These are phyloP conservation scores for Heliconius eleuchia DNA, from an alignment of 1,140 invertebrate genomes.

Conservation along the genomic window DNA sequence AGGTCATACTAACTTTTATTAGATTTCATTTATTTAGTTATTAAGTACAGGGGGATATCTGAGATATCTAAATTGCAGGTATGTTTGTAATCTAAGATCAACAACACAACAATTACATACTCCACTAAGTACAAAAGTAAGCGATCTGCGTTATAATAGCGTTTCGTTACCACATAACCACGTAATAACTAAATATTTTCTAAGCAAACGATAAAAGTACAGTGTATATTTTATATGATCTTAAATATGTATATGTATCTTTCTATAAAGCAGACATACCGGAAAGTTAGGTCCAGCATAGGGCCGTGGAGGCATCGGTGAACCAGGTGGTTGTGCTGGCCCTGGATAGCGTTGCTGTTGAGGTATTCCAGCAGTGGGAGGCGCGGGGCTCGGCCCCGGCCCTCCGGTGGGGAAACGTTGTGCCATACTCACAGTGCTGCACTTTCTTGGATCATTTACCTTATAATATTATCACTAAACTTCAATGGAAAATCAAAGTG, in stretches of 20 bases:
- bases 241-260: neutral
- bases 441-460: conserved; percentile 13
- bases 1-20: no score
- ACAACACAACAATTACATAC: no score
- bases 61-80: no score
- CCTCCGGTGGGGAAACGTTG: conserved; percentile 64
- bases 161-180: no score
- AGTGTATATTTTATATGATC: neutral
- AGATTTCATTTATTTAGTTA: no score
- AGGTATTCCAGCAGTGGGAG: conserved; percentile 54
- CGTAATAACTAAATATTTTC: no score
- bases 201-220: no score
- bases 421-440: conserved; percentile 48
- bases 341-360: conserved; percentile 65
- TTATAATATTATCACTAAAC: conserved; percentile 4
- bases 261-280: conserved; percentile 35
- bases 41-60: no score
- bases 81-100: no score
- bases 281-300: conserved; percentile 69
- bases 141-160: no score
- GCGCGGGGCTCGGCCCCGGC: conserved; percentile 52
- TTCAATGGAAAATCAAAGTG: neutral
- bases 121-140: no score
- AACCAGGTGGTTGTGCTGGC: conserved; percentile 59
- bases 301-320: conserved; percentile 64